Conservation (phyloP, 2,797 vertebrate species). For the Oreortyx pictus region DNA sequence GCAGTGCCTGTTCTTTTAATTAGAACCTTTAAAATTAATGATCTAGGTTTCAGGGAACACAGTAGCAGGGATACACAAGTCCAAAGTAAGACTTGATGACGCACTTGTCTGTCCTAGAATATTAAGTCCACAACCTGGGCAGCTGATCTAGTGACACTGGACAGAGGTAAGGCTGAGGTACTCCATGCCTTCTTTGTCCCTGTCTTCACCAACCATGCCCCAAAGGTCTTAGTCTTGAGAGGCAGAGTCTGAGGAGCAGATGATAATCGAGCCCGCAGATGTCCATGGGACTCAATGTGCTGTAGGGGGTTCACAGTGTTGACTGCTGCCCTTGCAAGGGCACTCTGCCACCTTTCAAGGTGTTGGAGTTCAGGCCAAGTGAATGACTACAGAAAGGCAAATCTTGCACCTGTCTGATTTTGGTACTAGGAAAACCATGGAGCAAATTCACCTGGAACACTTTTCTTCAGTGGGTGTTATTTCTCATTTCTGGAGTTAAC, state of each 20-base stretch:
- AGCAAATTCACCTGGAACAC: not conserved
- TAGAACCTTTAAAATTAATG: not conserved
- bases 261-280: rapidly evolving
- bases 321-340: not conserved
- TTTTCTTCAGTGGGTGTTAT: not conserved
- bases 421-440: not conserved
- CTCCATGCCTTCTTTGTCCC: not conserved
- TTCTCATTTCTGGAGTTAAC: not conserved
- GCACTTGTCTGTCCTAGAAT: not conserved
- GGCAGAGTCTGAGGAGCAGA: not conserved
- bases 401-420: not conserved
- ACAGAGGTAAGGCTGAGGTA: not conserved
- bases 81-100: not conserved
- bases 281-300: not conserved
- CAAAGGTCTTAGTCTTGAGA: not conserved
- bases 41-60: not conserved
- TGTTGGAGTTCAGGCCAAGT: not conserved
- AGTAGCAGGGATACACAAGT: not conserved
- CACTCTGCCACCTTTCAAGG: not conserved
- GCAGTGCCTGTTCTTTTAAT: not conserved
- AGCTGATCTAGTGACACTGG: not conserved
- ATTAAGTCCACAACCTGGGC: not conserved
- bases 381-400: not conserved
- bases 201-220: not conserved
- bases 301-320: not conserved